Evolutionary conservation across 2,888 invertebrate species (phyloP).

Genomic region (Steinernema carpocapsae): DNA sequence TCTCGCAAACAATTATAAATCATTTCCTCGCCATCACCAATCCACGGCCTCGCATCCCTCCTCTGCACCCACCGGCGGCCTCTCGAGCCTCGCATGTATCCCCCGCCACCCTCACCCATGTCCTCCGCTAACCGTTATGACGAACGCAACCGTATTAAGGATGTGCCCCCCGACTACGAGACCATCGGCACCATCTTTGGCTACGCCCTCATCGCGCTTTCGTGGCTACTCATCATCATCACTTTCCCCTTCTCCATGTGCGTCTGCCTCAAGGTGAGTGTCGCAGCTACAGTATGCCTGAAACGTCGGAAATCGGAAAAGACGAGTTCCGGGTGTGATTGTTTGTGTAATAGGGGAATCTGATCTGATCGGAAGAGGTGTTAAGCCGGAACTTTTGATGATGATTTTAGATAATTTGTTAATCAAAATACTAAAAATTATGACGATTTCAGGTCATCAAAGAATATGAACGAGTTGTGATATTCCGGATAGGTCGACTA

Average conservation of each 20-base stretch:
- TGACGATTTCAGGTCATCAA: constrained; percentile 56
- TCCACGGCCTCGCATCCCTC: not conserved
- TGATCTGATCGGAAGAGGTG: too few relatives aligned
- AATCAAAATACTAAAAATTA: too few relatives aligned
- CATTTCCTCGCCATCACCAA: constrained; percentile 5
- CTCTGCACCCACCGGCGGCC: too few relatives aligned
- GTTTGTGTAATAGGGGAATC: constrained; percentile 71
- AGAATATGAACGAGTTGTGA: constrained; percentile 76
- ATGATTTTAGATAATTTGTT: too few relatives aligned
- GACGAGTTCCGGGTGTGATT: too few relatives aligned
- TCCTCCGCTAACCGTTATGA: not conserved
- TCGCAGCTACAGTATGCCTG: too few relatives aligned
- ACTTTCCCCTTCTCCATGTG: constrained; percentile 64
- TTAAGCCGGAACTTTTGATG: too few relatives aligned
- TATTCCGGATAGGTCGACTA: constrained; percentile 83
- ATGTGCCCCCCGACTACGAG: constrained; percentile 68
- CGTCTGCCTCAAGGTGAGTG: constrained; percentile 66
- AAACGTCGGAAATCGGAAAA: too few relatives aligned
- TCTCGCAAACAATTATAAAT: constrained; percentile 18
- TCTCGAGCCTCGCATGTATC: not conserved
- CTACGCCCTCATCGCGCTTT: constrained; percentile 65
- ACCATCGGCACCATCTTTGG: constrained; percentile 68
- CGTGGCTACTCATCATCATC: constrained; percentile 64
- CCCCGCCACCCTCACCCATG: constrained; percentile 12
- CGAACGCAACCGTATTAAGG: constrained; percentile 47